Evolutionary conservation across 92 coral and sea anemone species (phyloP), one percentile per base, ranked within the genome.

Genomic region (Palythoa caribaeorum): DNA sequence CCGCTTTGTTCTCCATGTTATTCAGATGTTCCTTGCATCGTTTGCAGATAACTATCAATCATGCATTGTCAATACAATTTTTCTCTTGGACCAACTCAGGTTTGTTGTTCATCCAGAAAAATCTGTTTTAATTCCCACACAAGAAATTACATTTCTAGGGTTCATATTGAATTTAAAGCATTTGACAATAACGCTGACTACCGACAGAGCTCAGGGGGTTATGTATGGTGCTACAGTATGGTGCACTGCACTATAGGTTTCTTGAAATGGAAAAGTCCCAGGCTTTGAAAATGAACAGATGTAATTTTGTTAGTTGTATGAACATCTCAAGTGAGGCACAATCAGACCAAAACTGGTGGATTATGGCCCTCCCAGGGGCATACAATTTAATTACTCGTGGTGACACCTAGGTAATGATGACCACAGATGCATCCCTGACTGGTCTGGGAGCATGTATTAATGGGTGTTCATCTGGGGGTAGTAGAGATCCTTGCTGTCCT

Each of bases 361-460:
- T 79, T 20, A 54, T 69, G 15, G 36, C 35, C 11, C 16, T 90
- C 1, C 36, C 84, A 72, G 57, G 6, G n/a, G 87, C 92, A 19
- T 88, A 79, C 73, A 88, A 93, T 91, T 79, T 52, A 37, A 74
- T 89, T 19, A 75, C 36, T 59, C 94, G 90, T 91, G 91, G 92
- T 19, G 78, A 77, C 5, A 66, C 89, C 12, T 81, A 93, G 15
- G 17, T 71, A 21, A 88, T 70, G 8, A 78, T 90, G 71, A 87
- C 90, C 11, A 88, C 92, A 65, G 92, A 93, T 85, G 90, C 93
- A 51, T 90, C 92, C 38, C 6, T 37, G 38, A 55, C 66, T 52
- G 90, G 90, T 14, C 83, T 86, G 88, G 89, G 93, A 48, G 55
- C 66, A 54, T 55, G 70, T 28, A 2, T 81, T 40, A 60, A 87